Base-by-base conservation (phyloP, 2,113 vertebrate genomes). In the Tiliqua scincoides region DNA sequence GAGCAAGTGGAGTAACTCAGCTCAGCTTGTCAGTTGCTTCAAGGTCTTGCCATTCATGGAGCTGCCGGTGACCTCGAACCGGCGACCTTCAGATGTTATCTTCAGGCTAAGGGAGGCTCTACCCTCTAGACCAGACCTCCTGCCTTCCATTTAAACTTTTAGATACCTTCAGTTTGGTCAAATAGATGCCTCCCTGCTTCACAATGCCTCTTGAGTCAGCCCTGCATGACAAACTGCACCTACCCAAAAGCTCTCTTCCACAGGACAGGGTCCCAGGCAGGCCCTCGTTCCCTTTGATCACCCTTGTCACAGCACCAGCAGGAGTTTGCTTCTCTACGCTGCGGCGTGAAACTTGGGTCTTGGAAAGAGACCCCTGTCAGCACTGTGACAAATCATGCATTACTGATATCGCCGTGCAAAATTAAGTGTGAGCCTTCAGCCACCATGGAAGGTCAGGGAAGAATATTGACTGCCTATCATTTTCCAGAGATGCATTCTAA, bases 321-420 rank as follows among this genome's bases (percentile, higher is more conserved):
- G 43, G 59, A 72, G 7, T 27, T 37, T 62, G 25, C 54, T 52
- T 37, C 68, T 63, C 23, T 4, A 21, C 48, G 20, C 11, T 79
- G 14, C 37, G 4, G n/a, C 40, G 10, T 54, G 30, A 32, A 61
- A 75, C 21, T 21, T 54, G 25, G 8, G 40, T 1, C 0, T 62
- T 43, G 9, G 75, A 82, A 35, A 25, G 43, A 78, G 30, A 80
- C 11, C 0, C 3, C 2, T 57, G 15, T 40, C 76, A 14, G 0
- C 17, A 43, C 32, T 15, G 74, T 68, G 76, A 1, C 43, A 73
- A 85, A 30, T 63, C 67, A 76, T 40, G 48, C 75, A 6, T 43
- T 62, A 18, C 3, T 68, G 17, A 0, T 0, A 74, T 71, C 67
- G 0, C 21, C 30, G 40, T 4, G n/a, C 0, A 0, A 86, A 62